Base-by-base conservation (phyloP, 2,113 vertebrate species). In the Forbesichthys agassizii region DNA sequence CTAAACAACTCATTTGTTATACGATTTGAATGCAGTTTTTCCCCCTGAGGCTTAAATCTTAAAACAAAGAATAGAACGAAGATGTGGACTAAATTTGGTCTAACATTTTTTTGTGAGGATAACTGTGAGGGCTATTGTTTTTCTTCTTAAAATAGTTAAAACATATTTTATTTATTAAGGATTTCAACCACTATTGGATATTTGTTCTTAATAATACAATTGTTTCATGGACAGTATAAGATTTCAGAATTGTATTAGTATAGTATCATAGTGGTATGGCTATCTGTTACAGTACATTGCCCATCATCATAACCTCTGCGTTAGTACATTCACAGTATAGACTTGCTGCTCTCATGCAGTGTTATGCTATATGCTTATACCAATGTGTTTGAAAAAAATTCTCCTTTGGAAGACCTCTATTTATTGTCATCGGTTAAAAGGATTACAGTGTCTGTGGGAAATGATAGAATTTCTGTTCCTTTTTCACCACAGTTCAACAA, bases 401-500 rank as follows among this genome's bases (percentile, higher is more conserved):
- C 84, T 88, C 81, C 79, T 84, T 77, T 82, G 74, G 84, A 84
- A 86, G 86, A 84, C 85, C 83, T 86, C 88, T 79, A 86, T 87
- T 88, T 86, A 75, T 68, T 82, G 82, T 80, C 81, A 73, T 85
- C 86, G 88, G 84, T 83, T 80, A 80, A 86, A 85, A 83, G 88
- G 88, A 90, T 90, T 90, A 90, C 70, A 85, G 78, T 53, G 55
- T 80, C 79, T 82, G 74, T 27, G 54, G n/a, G 64, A 79, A 86
- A 85, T 83, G 86, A 88, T 86, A 79, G 84, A 88, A 86, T 73
- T 78, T 86, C 80, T 86, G 84, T 78, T 71, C 64, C 77, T 84
- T 90, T 81, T 88, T 85, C 79, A 84, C 84, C 71, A 86, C 86
- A 87, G 88, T 88, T 90, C 81, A 85, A 88, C 84, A 86, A 91